Evolutionary conservation across 2,113 vertebrate species (phyloP), one percentile per base, ranked within the genome.

Genomic region (Reinhardtius hippoglossoides): DNA sequence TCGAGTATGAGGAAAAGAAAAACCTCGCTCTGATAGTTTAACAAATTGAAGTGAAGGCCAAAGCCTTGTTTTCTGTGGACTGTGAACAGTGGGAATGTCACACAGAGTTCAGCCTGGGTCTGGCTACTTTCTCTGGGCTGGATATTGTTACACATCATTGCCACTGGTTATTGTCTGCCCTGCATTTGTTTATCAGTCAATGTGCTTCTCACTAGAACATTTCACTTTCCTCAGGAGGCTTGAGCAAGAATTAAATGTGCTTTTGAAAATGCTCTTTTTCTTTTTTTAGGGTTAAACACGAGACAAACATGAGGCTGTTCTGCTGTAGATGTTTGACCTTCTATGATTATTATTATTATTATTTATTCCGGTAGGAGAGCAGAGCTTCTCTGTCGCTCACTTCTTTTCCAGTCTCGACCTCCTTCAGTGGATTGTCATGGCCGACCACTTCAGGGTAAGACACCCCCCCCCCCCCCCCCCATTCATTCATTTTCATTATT

Each of bases 331-430:
- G 12, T 63, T 61, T 7, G 54, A 56, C 54, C 54, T 56, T 21
- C 10, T 56, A 5, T 18, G 18, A 15, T 48, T 52, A 20, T 58
- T 54, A 50, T 54, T 57, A 46, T 27, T 31, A 55, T 50, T 77
- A n/a, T n/a, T n/a, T n/a, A n/a, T 59, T 71, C 21, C 40, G 40
- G 15, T 44, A 94, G 94, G 83, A 79, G 35, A 82, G 61, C 73
- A 71, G 65, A 80, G 62, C 72, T 46, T 65, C 72, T 64, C 56
- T 18, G 10, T 37, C 76, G 24, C 31, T 61, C 59, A 55, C 58
- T 50, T 81, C 72, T 21, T 71, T 81, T 68, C 76, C 64, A 37
- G 52, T 77, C 24, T 67, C 80, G 13, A 9, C 68, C 40, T 73
- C 67, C 37, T 71, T 87, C 23, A 84, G 85, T 74, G 71, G 68